Evolutionary conservation across 2,797 vertebrate genomes (phyloP).

Genomic region (Leptoclinus maculatus): DNA sequence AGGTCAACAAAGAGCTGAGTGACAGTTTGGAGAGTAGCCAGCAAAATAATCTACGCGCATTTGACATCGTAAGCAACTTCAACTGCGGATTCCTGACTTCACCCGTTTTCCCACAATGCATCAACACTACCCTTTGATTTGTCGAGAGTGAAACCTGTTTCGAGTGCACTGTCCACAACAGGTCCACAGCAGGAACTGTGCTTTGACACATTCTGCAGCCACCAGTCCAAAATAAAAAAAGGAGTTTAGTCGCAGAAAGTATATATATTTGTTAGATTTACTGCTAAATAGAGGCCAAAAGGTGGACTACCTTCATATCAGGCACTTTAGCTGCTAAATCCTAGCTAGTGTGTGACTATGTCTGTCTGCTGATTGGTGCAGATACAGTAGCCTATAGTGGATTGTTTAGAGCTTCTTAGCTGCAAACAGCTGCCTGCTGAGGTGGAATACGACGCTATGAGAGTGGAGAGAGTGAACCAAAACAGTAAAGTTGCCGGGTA

Average conservation of each 20-base stretch:
- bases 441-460: neutral
- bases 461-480: neutral
- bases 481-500: neutral
- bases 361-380: neutral
- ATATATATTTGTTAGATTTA: neutral
- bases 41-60: constrained; percentile 59
- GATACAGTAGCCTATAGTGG: too few species aligned
- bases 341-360: too few species aligned
- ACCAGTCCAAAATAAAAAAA: neutral
- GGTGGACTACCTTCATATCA: too few species aligned
- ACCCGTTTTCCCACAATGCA: constrained; percentile 44
- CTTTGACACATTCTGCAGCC: constrained; percentile 5
- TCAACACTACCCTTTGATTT: constrained; percentile 45
- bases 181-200: neutral
- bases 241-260: neutral
- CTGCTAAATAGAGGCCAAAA: neutral
- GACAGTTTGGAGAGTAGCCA: constrained; percentile 65
- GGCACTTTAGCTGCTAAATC: too few species aligned
- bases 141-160: neutral
- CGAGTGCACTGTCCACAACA: constrained; percentile 23
- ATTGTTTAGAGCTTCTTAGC: neutral
- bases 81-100: constrained; percentile 37
- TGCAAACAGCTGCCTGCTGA: too few species aligned
- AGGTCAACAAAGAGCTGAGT: constrained; percentile 73
- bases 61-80: constrained; percentile 67